These are phyloP conservation scores for Ramphastos sulfuratus DNA, from an alignment of 2,113 vertebrate species.

Conservation along the genomic window DNA sequence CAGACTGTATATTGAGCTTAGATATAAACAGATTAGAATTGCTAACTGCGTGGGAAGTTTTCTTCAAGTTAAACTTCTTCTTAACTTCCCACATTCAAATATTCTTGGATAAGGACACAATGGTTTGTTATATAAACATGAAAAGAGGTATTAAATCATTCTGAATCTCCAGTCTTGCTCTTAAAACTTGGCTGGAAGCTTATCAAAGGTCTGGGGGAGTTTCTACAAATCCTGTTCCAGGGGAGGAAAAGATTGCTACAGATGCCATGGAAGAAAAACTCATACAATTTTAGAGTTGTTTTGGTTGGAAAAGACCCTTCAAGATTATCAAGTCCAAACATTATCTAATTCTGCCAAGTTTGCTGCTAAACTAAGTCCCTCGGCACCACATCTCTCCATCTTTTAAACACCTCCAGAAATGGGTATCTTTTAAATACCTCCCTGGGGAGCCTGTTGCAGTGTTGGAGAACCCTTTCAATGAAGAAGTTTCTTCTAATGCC, in stretches of 20 bases:
- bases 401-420: too few relatives aligned
- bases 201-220: conserved; percentile 45
- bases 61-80: conserved; percentile 46
- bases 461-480: too few relatives aligned
- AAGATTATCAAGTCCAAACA: too few relatives aligned
- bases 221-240: conserved; percentile 24
- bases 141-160: conserved; percentile 51
- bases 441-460: too few relatives aligned
- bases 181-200: conserved; percentile 23
- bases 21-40: conserved; percentile 67
- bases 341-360: too few relatives aligned
- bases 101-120: conserved; percentile 52
- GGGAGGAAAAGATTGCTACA: neutral
- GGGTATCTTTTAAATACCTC: too few relatives aligned
- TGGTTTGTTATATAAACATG: conserved; percentile 63
- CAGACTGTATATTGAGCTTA: conserved; percentile 40
- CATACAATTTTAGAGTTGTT: too few relatives aligned
- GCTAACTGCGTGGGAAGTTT: conserved; percentile 61
- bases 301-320: too few relatives aligned
- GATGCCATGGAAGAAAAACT: neutral
- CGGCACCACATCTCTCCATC: too few relatives aligned
- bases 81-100: conserved; percentile 60
- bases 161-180: conserved; percentile 35
- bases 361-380: too few relatives aligned
- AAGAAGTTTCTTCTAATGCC: too few relatives aligned